These are phyloP conservation scores for Drosophila punjabiensis DNA, from an alignment of 1,140 invertebrate genomes.

Conservation along the genomic window DNA sequence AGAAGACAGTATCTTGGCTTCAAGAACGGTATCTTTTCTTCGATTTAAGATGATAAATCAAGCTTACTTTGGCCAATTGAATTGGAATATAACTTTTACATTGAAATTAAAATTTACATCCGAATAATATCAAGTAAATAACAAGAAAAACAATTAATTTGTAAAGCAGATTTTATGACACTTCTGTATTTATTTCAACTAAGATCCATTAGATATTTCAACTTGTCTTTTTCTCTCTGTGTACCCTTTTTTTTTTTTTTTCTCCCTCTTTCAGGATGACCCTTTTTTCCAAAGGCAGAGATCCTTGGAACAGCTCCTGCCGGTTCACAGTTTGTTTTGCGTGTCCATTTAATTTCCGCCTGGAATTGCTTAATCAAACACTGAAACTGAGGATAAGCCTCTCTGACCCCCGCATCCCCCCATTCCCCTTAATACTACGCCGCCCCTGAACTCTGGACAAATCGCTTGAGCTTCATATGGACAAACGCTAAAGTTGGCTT, in stretches of 20 bases:
- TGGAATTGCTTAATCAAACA: constrained; percentile 84
- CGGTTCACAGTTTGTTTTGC: constrained; percentile 71
- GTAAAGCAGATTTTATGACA: not conserved
- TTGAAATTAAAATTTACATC: not conserved
- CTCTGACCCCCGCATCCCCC: not conserved
- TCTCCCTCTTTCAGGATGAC: constrained; percentile 34
- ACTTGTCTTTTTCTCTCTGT: not conserved
- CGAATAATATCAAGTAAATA: not conserved
- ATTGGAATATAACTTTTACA: not conserved
- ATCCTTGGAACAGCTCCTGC: constrained; percentile 27
- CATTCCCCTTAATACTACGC: not conserved
- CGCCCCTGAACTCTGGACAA: constrained; percentile 30
- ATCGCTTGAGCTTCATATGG: constrained; percentile 51
- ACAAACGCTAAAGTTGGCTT: constrained; percentile 58
- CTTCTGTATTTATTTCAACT: not conserved
- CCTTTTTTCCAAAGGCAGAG: constrained; percentile 48
- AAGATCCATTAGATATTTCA: not conserved
- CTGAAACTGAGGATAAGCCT: constrained; percentile 53
- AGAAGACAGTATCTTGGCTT: not conserved
- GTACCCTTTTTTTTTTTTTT: not conserved
- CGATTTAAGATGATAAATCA: not conserved
- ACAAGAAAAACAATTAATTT: not conserved
- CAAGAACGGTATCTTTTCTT: not conserved
- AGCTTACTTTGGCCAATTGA: too few relatives aligned
- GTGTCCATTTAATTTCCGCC: constrained; percentile 83